Conservation (phyloP, 2,888 invertebrate genomes). For the Neria commutata region DNA sequence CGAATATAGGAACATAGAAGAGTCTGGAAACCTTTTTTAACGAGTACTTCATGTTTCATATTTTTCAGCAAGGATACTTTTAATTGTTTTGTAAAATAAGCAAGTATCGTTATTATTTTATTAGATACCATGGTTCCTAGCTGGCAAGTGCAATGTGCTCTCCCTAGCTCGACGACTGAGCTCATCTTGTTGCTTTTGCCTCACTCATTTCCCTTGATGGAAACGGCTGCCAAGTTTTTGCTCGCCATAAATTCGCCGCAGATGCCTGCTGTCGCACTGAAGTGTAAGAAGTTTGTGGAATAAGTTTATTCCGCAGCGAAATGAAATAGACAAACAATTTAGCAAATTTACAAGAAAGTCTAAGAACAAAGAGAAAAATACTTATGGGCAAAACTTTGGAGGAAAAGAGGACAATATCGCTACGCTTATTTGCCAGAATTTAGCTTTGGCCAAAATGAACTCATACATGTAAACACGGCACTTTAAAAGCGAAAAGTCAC, state of each 20-base stretch:
- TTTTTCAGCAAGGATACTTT: too few relatives aligned
- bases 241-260: not conserved
- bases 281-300: not conserved
- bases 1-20: too few relatives aligned
- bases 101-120: not conserved
- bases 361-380: too few relatives aligned
- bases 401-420: not conserved
- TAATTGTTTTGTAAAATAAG: too few relatives aligned
- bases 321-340: conserved; percentile 11
- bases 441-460: not conserved
- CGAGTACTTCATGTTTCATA: too few relatives aligned
- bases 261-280: too few relatives aligned
- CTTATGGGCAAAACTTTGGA: not conserved
- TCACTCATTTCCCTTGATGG: not conserved
- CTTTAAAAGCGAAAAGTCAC: not conserved
- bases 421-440: not conserved
- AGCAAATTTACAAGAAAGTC: conserved; percentile 7
- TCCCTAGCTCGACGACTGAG: too few relatives aligned
- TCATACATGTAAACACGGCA: conserved; percentile 2
- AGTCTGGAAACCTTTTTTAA: too few relatives aligned
- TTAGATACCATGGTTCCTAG: not conserved
- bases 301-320: not conserved
- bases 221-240: not conserved
- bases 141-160: too few relatives aligned
- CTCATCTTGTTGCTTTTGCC: too few relatives aligned